Conservation (phyloP, 1,140 invertebrate genomes). For the Monochamus saltuarius region DNA sequence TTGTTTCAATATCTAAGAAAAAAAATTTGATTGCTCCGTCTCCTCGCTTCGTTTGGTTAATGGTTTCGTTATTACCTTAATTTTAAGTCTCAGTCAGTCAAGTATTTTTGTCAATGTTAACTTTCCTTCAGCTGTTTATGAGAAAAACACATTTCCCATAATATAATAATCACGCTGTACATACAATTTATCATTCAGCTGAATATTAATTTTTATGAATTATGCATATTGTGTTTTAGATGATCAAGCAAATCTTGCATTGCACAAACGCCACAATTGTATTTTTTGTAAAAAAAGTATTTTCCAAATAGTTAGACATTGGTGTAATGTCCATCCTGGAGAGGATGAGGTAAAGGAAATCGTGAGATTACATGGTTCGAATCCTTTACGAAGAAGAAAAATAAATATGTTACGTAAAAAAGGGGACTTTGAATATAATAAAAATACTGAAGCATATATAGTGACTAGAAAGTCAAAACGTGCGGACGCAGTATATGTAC, state of each 20-base stretch:
- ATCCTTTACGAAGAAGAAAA: constrained; percentile 3
- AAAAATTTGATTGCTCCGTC: too few species aligned
- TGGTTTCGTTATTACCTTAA: too few species aligned
- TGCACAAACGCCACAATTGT: background rate
- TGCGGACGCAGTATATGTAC: background rate
- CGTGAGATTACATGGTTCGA: background rate
- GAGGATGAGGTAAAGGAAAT: constrained; percentile 1
- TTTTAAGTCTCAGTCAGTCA: too few species aligned
- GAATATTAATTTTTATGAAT: too few species aligned
- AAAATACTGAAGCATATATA: background rate
- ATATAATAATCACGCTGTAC: too few species aligned
- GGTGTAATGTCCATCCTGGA: constrained; percentile 1
- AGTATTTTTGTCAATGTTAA: too few species aligned
- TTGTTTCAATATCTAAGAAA: too few species aligned
- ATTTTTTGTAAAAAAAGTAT: constrained; percentile 1
- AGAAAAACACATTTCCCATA: too few species aligned
- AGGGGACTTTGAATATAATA: constrained; percentile 7
- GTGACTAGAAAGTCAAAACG: background rate
- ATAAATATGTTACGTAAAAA: background rate
- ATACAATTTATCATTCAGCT: too few species aligned
- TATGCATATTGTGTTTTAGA: too few species aligned
- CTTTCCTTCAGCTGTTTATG: too few species aligned
- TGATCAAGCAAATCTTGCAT: background rate
- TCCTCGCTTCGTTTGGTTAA: too few species aligned
- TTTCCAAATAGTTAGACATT: background rate